phyloP scores from a whole-genome alignment of 2,888 invertebrate genomes.

The Lepidocyrtinus sp. region DNA sequence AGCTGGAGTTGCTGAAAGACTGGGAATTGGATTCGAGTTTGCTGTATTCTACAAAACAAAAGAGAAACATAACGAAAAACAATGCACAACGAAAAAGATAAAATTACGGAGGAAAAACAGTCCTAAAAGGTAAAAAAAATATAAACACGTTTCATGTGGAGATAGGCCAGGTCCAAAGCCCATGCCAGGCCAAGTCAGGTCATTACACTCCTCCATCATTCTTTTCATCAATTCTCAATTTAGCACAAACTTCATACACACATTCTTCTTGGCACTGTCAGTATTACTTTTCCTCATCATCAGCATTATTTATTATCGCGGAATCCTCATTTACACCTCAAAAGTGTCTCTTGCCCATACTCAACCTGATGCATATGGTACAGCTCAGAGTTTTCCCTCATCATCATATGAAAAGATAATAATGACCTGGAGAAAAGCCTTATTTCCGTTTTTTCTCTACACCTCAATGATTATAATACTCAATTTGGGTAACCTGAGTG shows the following conservation, averaged over 20 bases:
- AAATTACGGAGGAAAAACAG: neutral
- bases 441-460: too few species aligned
- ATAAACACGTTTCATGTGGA: neutral
- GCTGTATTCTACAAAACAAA: constrained; percentile 62
- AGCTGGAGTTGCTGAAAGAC: constrained; percentile 68
- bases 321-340: constrained; percentile 15
- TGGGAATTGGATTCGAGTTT: constrained; percentile 67
- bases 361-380: constrained; percentile 7
- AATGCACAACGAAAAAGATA: constrained; percentile 24
- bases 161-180: neutral
- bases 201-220: too few species aligned
- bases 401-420: too few species aligned
- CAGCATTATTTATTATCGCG: neutral
- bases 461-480: too few species aligned
- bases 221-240: too few species aligned
- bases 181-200: too few species aligned
- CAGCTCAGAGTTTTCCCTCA: too few species aligned
- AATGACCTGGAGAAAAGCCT: too few species aligned
- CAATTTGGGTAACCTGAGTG: too few species aligned
- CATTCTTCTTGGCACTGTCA: neutral
- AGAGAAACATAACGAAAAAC: constrained; percentile 13
- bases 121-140: neutral
- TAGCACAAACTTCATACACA: too few species aligned
- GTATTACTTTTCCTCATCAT: neutral
- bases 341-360: constrained; percentile 13